Base-by-base conservation (phyloP, 2,113 vertebrate genomes). In the Dipodomys stephensi region DNA sequence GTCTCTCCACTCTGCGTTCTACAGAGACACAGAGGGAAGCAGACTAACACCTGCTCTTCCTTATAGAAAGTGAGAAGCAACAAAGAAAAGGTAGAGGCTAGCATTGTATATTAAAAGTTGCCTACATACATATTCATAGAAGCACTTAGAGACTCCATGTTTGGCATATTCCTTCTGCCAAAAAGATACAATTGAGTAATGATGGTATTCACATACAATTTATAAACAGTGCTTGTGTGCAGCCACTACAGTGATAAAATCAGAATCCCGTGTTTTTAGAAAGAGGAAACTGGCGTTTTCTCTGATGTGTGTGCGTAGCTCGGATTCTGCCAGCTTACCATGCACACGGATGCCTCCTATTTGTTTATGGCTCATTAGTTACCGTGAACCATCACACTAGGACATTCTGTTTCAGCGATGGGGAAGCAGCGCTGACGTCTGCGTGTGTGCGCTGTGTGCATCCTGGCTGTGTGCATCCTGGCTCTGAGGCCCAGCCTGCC, bases 341-440 rank as follows among this genome's bases (percentile, higher is more conserved):
- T 86, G 87, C 64, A 76, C 30, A 35, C 0, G 88, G 89, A 78
- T 87, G 64, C 95, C 84, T 92, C 67, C 76, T 94, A 86, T 96
- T 87, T 91, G 71, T 92, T 97, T 95, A 74, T 87, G 71, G 20
- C 13, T 1, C 64, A 87, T 92, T 96, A 91, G 89, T 91, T 96
- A 82, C 82, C 90, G 44, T 74, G n/a, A 81, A 79, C 77, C 79
- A 28, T 13, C 3, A 27, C 6, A 62, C 76, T 88, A 85, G 22
- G 74, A 62, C 19, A 30, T 44, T 88, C 68, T 94, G 60, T 71
- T 91, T 92, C 60, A 39, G 39, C 6, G 39, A 39, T 39, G 30
- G 68, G 35, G 73, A 92, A 87, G 77, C 65, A 11, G 32, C 4
- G 25, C 28, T 35, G 10, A 20, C 68, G 78, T 71, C 6, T 76